Base-by-base conservation (phyloP, 1,140 invertebrate species). In the Augochlora pura region DNA sequence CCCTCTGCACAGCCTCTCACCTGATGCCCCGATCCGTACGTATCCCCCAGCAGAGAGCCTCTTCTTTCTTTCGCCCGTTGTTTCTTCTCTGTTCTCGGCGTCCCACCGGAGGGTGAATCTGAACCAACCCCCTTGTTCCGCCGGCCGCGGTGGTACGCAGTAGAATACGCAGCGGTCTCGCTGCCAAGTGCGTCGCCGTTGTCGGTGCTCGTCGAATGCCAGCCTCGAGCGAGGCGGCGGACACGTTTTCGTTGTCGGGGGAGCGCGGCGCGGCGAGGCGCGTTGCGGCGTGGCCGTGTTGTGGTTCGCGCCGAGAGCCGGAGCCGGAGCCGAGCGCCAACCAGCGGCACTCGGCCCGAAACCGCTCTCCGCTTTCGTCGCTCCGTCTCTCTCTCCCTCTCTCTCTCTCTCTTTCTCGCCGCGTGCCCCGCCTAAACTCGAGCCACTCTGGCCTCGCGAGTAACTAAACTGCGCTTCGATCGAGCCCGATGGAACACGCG, bases 251-350 rank as follows among this genome's bases (percentile, higher is more conserved):
- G n/a, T 32, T 32, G 1, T 2, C 32, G 32, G 32, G n/a, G 10
- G 54, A 65, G 65, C 38, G 38, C 71, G 46, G 49, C 54, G 72
- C 54, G 72, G 72, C 54, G 72, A 21, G 72, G 72, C 38, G 38
- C 71, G 46, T 3, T 21, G 72, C 54, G 72, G 72, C 72, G 46
- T 74, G 72, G 72, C 62, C 25, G 72, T 74, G 60, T 74, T 74
- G 42, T 74, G 42, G 38, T 59, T 42, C 62, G 27, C 7, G 14
- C 42, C 32, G 32, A 32, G 32, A 32, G 1, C 32, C 32, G 32
- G 4, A 32, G 32, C 32, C 32, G 32, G 32, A 32, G 32, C 32
- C 32, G 32, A 32, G 32, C 32, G 32, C 32, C 32, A 32, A 32
- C 32, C 32, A 32, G 32, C 32, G 32, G 32, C 32, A 32, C 32